Conservation (phyloP, 2,888 invertebrate genomes). For the Furcula furcula region DNA sequence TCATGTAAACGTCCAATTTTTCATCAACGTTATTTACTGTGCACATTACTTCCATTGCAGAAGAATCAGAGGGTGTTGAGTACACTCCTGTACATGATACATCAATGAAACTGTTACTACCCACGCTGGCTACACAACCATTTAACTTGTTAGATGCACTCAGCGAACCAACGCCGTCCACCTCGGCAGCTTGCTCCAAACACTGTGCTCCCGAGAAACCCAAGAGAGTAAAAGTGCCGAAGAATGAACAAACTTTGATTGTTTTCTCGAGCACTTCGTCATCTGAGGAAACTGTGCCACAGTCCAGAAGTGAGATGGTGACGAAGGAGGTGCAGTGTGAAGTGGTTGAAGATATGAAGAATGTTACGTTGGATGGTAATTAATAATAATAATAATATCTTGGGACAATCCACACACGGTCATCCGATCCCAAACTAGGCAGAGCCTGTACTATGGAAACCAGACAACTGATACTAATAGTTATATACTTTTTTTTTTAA, state of each 20-base stretch:
- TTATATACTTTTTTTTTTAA: no score
- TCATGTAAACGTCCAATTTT: no score
- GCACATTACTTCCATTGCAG: constrained; percentile 41
- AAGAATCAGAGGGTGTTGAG: constrained; percentile 35
- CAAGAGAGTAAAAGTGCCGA: constrained; percentile 34
- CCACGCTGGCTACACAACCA: constrained; percentile 8
- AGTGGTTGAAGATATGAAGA: constrained; percentile 26
- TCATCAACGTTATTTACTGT: no score
- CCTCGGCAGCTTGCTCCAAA: constrained; percentile 47
- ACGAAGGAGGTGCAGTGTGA: constrained; percentile 45
- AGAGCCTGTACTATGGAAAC: no score
- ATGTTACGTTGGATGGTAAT: constrained; percentile 43
- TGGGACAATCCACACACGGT: no score
- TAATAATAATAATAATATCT: no score
- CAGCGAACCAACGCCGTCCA: constrained; percentile 56
- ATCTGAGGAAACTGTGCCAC: constrained; percentile 56
- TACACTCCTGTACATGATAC: constrained; percentile 55
- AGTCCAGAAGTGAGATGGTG: constrained; percentile 21
- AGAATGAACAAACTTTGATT: constrained; percentile 53
- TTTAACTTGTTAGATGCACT: constrained; percentile 59
- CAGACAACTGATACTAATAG: no score
- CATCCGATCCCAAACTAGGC: no score
- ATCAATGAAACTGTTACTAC: constrained; percentile 18
- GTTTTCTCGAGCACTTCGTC: constrained; percentile 59
- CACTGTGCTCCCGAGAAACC: constrained; percentile 44